Conservation (phyloP, 2,797 vertebrate genomes). For the Prionace glauca region DNA sequence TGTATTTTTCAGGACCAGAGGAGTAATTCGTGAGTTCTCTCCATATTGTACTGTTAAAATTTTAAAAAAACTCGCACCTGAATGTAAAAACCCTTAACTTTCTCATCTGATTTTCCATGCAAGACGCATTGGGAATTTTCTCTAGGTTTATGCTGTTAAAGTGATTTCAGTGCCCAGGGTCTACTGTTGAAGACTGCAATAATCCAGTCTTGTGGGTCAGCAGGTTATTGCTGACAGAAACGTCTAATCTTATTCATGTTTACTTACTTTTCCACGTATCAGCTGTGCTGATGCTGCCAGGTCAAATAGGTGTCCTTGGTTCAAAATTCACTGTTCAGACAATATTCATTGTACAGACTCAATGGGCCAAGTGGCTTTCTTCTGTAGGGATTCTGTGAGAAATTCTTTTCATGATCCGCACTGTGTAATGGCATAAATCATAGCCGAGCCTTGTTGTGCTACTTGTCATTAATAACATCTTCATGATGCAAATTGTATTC, state of each 20-base stretch:
- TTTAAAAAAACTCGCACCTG: not conserved
- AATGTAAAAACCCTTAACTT: not conserved
- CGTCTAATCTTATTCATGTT: not conserved
- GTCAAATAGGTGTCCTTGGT: not conserved
- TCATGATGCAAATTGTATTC: not conserved
- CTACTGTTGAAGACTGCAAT: not conserved
- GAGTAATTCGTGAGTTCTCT: not conserved
- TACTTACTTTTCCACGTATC: too few relatives aligned
- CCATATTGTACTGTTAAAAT: not conserved
- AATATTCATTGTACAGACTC: too few relatives aligned
- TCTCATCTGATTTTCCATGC: not conserved
- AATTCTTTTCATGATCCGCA: too few relatives aligned
- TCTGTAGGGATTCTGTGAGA: too few relatives aligned
- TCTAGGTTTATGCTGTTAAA: not conserved
- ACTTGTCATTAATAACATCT: fast-evolving
- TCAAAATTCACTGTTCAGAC: not conserved
- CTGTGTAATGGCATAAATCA: not conserved
- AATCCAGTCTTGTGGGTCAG: not conserved
- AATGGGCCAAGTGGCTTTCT: too few relatives aligned
- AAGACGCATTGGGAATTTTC: not conserved
- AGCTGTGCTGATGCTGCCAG: not conserved
- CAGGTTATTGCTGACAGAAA: not conserved
- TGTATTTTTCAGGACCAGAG: not conserved
- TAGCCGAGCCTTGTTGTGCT: not conserved
- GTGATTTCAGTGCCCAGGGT: not conserved